These are phyloP conservation scores for Ciconia stormi DNA, from an alignment of 2,113 vertebrate genomes.

Conservation along the genomic window DNA sequence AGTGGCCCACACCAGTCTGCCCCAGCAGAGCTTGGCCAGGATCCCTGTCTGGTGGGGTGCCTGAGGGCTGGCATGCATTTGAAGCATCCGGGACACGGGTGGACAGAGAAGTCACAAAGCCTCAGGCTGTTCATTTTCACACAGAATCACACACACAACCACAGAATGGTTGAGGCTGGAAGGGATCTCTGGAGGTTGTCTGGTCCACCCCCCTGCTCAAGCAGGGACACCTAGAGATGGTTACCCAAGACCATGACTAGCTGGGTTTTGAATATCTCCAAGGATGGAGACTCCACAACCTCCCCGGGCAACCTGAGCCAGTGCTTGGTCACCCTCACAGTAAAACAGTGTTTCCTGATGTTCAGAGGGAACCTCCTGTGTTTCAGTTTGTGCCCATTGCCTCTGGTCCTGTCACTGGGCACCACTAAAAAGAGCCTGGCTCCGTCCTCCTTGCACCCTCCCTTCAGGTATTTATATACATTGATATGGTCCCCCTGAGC, in stretches of 20 bases:
- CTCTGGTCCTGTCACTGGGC: background rate
- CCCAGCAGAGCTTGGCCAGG: background rate
- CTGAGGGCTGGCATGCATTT: accelerated
- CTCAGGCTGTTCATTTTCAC: background rate
- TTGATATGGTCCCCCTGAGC: background rate
- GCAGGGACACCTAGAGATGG: background rate
- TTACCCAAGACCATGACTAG: background rate
- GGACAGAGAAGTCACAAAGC: background rate
- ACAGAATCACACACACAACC: background rate
- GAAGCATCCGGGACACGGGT: background rate
- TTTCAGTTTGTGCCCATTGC: background rate
- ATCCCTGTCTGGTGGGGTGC: background rate
- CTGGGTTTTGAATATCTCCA: background rate
- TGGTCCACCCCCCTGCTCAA: background rate
- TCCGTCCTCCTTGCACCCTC: background rate
- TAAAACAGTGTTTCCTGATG: background rate
- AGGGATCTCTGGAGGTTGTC: background rate
- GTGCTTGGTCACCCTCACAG: background rate
- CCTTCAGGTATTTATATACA: background rate
- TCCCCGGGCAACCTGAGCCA: background rate
- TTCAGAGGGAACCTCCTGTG: background rate
- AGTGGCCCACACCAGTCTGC: background rate
- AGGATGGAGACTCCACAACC: background rate
- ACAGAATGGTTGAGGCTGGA: background rate
- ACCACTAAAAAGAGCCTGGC: background rate